Conservation (phyloP, 2,797 vertebrate genomes). For the Anguilla obscura region DNA sequence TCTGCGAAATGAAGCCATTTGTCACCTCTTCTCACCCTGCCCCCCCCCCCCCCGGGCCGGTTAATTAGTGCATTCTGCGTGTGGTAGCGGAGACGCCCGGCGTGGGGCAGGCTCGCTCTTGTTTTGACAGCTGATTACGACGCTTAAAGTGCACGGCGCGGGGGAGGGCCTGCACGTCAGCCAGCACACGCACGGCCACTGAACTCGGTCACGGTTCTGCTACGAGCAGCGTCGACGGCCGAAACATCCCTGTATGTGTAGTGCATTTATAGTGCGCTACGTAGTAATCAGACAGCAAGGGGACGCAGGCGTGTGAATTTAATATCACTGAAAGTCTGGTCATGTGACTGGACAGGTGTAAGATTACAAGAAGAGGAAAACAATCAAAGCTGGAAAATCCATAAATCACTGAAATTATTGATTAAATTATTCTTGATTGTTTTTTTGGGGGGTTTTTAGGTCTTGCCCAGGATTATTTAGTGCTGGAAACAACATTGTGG, state of each 20-base stretch:
- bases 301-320: background rate
- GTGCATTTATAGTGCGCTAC: background rate
- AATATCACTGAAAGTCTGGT: too few relatives aligned
- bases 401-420: too few relatives aligned
- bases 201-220: too few relatives aligned
- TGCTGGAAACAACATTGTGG: background rate
- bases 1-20: slow-evolving; percentile 32
- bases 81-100: background rate
- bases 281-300: background rate
- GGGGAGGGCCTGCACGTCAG: background rate
- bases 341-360: background rate
- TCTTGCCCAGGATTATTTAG: background rate
- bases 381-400: too few relatives aligned
- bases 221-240: too few relatives aligned
- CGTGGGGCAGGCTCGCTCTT: slow-evolving; percentile 47
- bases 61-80: slow-evolving; percentile 27
- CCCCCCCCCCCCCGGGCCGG: slow-evolving; percentile 19
- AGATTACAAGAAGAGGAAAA: too few relatives aligned
- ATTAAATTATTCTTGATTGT: too few relatives aligned
- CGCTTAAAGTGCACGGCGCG: background rate
- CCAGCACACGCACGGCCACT: background rate
- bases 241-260: too few relatives aligned
- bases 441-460: too few relatives aligned
- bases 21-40: slow-evolving; percentile 24
- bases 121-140: slow-evolving; percentile 18